Percentiles rank a stretch among this genome's conserved stretches.
Conservation (phyloP, 23 tunicate genomes). For the Clavelina lepadiformis region DNA sequence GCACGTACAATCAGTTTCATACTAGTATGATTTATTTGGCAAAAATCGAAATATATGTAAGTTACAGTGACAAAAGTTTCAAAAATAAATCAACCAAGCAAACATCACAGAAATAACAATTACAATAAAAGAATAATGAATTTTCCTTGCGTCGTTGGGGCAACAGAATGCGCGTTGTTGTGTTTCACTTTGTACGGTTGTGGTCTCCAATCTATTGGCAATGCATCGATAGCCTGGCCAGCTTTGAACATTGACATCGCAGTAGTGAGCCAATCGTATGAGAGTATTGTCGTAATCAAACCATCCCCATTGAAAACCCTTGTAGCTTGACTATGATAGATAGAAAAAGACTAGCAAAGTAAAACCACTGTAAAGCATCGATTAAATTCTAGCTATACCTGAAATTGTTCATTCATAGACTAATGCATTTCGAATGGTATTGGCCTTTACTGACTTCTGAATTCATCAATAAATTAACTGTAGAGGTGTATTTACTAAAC, state of each 20-base stretch:
- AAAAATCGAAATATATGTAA: background rate
- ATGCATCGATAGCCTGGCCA: conserved; percentile 85
- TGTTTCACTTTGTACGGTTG: conserved; percentile 19
- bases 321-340: conserved; percentile 66
- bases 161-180: conserved; percentile 85
- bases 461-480: too few relatives aligned
- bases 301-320: conserved; percentile 86
- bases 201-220: conserved; percentile 32
- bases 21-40: too few relatives aligned
- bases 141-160: conserved; percentile 9
- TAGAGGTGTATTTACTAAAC: too few relatives aligned
- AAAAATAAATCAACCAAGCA: background rate
- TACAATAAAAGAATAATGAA: background rate
- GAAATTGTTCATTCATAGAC: background rate
- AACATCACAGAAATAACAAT: background rate
- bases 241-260: conserved; percentile 35
- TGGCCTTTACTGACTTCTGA: too few relatives aligned
- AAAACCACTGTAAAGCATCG: too few relatives aligned
- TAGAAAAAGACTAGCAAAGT: background rate
- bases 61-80: background rate
- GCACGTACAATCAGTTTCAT: too few relatives aligned
- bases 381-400: too few relatives aligned
- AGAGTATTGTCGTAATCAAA: conserved; percentile 22
- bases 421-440: conserved; percentile 2
- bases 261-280: conserved; percentile 61